Base-by-base conservation (phyloP, 2,888 invertebrate genomes). In the Tinea trinotella region DNA sequence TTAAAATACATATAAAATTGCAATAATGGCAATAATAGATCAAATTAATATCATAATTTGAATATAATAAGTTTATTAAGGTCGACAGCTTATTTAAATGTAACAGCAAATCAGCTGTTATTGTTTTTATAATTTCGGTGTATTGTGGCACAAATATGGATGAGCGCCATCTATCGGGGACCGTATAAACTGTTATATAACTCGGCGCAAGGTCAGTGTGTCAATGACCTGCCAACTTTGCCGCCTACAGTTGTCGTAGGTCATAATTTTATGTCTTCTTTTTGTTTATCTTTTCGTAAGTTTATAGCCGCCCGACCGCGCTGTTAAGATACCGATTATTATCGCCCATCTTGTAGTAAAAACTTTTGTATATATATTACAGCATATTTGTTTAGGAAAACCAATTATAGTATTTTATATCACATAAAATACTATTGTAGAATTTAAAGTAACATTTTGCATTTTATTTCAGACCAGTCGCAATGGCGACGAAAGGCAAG, bases 401-500 rank as follows among this genome's bases (percentile, higher is more conserved):
- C n/a, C n/a, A n/a, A n/a, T n/a, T n/a, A n/a, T n/a, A n/a, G n/a
- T n/a, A n/a, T n/a, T n/a, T n/a, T n/a, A n/a, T n/a, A n/a, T n/a
- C n/a, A n/a, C n/a, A n/a, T n/a, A n/a, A n/a, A n/a, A n/a, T n/a
- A n/a, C n/a, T n/a, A n/a, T n/a, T 22, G 22, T 7, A 7, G 22
- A 22, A 7, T 22, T 22, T 22, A 22, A 5, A 22, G n/a, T 22
- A 22, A 22, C n/a, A n/a, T 30, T 30, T 30, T 30, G 30, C n/a
- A n/a, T 30, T 46, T 46, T 46, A 19, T 46, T 46, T 10, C 46
- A 46, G 46, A 46, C 9, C 61, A 69, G 66, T 62, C 52, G 75
- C 68, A 64, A 92, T 92, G 90, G 85, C 90, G 58, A 89, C 91
- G 12, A 90, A 92, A 75, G 90, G 92, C 66, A 93, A 93, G 83